A percentile compares a stretch with the other conserved stretches of the same genome.
These are phyloP conservation scores for Thaumetopoea pityocampa DNA, from an alignment of 1,140 invertebrate genomes.

Conservation along the genomic window DNA sequence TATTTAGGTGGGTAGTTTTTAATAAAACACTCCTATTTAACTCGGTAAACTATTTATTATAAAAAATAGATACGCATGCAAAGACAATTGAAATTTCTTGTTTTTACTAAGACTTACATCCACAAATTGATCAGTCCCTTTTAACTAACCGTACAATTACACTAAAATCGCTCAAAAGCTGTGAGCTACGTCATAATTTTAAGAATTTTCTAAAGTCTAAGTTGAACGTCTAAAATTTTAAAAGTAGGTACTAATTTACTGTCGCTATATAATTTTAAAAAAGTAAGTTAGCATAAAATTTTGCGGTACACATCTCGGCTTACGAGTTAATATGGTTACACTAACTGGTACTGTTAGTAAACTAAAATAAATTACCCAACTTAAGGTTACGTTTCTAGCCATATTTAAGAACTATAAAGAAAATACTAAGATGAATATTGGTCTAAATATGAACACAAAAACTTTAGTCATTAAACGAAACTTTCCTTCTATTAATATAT, in stretches of 20 bases:
- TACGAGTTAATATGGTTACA: conserved; percentile 3
- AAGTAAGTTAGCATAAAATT: conserved; percentile 4
- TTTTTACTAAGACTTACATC: conserved; percentile 4
- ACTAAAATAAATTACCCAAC: background rate
- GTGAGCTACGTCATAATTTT: conserved; percentile 2
- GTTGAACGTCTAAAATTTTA: conserved; percentile 2
- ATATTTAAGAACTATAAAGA: too few species aligned
- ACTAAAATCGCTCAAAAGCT: conserved; percentile 4
- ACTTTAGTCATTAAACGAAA: too few species aligned
- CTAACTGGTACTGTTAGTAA: conserved; percentile 1
- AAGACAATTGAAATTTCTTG: conserved; percentile 8
- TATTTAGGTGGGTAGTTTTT: too few species aligned
- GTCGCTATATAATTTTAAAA: conserved; percentile 1
- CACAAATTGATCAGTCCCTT: conserved; percentile 1
- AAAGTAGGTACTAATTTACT: conserved; percentile 11
- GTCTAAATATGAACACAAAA: too few species aligned
- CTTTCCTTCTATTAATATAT: background rate
- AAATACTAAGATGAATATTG: too few species aligned
- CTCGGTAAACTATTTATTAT: conserved; percentile 10
- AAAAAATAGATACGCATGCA: conserved; percentile 16
- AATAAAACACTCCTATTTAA: conserved; percentile 1
- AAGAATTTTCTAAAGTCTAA: conserved; percentile 6
- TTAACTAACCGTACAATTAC: conserved; percentile 7
- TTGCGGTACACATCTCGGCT: conserved; percentile 13
- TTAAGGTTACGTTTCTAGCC: too few species aligned